A percentile compares a stretch with the other conserved stretches of the same genome.
These are phyloP conservation scores for Colossoma macropomum DNA, from an alignment of 2,113 vertebrate species.

Conservation along the genomic window DNA sequence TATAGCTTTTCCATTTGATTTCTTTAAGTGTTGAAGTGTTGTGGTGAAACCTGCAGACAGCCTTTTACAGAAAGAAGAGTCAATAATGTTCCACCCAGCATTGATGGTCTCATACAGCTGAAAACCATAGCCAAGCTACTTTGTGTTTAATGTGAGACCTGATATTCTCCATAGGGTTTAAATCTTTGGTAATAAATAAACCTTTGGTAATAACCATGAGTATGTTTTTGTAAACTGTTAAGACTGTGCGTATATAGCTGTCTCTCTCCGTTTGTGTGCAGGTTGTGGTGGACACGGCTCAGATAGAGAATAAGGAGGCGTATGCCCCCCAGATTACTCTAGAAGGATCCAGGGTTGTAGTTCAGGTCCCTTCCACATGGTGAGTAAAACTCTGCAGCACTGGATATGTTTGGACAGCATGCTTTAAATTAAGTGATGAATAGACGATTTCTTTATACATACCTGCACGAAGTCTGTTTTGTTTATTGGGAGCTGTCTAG, in stretches of 20 bases:
- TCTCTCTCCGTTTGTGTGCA: slow-evolving; percentile 63
- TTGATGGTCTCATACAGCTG: too few relatives aligned
- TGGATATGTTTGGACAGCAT: neutral
- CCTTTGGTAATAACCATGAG: neutral
- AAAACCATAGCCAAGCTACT: too few relatives aligned
- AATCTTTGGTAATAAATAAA: too few relatives aligned
- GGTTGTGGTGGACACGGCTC: slow-evolving; percentile 98
- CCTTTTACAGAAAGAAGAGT: too few relatives aligned
- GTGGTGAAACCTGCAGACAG: too few relatives aligned
- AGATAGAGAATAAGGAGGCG: slow-evolving; percentile 98
- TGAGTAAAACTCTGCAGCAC: slow-evolving; percentile 65
- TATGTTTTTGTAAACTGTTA: neutral
- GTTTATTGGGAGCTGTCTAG: neutral
- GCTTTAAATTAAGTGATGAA: neutral
- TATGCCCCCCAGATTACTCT: slow-evolving; percentile 97
- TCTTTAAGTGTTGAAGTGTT: too few relatives aligned
- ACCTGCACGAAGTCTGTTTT: neutral
- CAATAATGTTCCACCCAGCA: too few relatives aligned
- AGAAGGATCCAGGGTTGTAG: slow-evolving; percentile 92
- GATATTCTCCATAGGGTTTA: too few relatives aligned
- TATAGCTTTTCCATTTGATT: too few relatives aligned
- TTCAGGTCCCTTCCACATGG: slow-evolving; percentile 99
- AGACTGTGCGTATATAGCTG: slow-evolving; percentile 38
- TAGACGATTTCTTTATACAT: too few relatives aligned
- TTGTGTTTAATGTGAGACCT: too few relatives aligned